These are phyloP conservation scores for Dysmachus trigonus DNA, from an alignment of 2,888 invertebrate species.

Conservation along the genomic window DNA sequence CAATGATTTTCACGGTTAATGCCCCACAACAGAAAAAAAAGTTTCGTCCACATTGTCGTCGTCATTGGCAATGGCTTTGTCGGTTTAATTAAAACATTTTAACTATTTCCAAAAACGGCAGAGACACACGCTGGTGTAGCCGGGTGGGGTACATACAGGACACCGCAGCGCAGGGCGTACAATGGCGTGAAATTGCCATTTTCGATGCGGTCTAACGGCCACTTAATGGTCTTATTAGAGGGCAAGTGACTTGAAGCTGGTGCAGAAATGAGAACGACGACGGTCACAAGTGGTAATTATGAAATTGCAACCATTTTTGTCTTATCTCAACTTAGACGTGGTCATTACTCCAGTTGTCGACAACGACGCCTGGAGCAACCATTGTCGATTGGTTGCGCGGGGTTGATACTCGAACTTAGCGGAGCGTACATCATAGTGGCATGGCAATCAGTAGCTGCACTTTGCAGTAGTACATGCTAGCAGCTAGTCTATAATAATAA, in stretches of 20 bases:
- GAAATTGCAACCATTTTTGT: not conserved
- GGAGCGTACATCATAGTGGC: not conserved
- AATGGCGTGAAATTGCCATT: slow-evolving; percentile 5
- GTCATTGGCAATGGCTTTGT: slow-evolving; percentile 23
- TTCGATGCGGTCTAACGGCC: not conserved
- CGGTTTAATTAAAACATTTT: slow-evolving; percentile 1
- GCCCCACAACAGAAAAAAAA: slow-evolving; percentile 1
- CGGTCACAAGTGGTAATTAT: slow-evolving; percentile 13
- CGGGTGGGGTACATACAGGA: not conserved
- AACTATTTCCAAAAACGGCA: not conserved
- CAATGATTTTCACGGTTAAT: slow-evolving; percentile 8
- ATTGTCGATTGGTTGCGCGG: not conserved
- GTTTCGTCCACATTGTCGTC: not conserved
- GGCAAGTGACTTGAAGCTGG: not conserved
- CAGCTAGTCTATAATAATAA: not conserved
- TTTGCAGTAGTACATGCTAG: not conserved
- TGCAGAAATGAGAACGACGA: not conserved
- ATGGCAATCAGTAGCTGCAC: not conserved
- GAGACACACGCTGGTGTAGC: not conserved
- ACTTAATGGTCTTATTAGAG: slow-evolving; percentile 3
- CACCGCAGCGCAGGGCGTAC: not conserved
- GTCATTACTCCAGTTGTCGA: slow-evolving; percentile 19
- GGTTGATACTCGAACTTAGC: slow-evolving; percentile 12
- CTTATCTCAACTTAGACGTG: slow-evolving; percentile 12
- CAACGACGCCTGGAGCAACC: not conserved